Evolutionary conservation across 1,140 invertebrate species (phyloP).

Genomic region (Polypedilum pembai): DNA sequence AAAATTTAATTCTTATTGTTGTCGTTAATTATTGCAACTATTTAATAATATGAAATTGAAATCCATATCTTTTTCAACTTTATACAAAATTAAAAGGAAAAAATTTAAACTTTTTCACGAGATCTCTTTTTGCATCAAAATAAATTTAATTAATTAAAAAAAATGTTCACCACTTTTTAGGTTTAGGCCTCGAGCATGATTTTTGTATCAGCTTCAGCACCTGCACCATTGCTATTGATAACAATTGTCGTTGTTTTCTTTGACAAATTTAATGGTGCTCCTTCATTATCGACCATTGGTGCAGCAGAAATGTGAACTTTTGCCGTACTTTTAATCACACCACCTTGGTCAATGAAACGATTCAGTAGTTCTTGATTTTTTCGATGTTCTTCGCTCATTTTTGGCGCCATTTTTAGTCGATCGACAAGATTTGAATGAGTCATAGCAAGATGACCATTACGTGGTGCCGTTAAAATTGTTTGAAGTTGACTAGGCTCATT

Average conservation of each 20-base stretch:
- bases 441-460: background rate
- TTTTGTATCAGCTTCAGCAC: background rate
- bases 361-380: conserved; percentile 17
- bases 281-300: background rate
- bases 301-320: conserved; percentile 6
- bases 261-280: conserved; percentile 1
- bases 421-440: conserved; percentile 15
- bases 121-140: too few species aligned
- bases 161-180: background rate
- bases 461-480: background rate
- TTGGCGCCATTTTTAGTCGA: conserved; percentile 16
- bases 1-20: too few species aligned
- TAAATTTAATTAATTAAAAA: conserved; percentile 7
- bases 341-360: conserved; percentile 21
- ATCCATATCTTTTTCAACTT: too few species aligned
- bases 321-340: background rate
- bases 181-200: conserved; percentile 14
- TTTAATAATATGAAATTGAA: too few species aligned
- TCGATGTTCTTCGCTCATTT: conserved; percentile 23
- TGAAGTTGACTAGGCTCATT: background rate
- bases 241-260: conserved; percentile 8
- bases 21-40: too few species aligned
- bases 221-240: background rate
- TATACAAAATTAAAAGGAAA: too few species aligned
- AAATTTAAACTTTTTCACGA: too few species aligned